Evolutionary conservation across 2,888 invertebrate genomes (phyloP), one percentile per base, ranked within the genome.

Genomic region (Polydesmus complanatus): DNA sequence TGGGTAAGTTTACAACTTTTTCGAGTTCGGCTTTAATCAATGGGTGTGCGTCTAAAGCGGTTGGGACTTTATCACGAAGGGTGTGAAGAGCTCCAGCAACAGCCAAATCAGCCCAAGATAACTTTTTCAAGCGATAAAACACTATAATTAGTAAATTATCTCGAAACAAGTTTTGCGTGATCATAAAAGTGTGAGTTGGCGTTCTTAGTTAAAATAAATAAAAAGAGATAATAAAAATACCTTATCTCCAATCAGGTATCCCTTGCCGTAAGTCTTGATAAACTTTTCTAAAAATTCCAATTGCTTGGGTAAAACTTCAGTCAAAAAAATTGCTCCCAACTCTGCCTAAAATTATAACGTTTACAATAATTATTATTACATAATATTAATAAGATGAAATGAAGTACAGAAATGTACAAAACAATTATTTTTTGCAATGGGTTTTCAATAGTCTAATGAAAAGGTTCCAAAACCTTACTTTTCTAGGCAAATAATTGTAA

Each of bases 71-170:
- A 67, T 72, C 76, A 69, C 79, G 80, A 68, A 83, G 68, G 69
- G 81, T 81, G 67, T 81, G 81, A 65, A 81, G 72, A 65, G 81
- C 73, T 61, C 77, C 79, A 58, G 79, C 79, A 65, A 83, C 80
- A 64, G 76, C 77, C 18, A 84, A 68, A 70, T 84, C 84, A 57
- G 82, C 83, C 82, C 83, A 83, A 27, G 82, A 80, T 23, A 84
- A 72, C 79, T 80, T n/a, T n/a, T n/a, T n/a, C n/a, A n/a, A n/a
- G n/a, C n/a, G n/a, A n/a, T n/a, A n/a, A n/a, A n/a, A n/a, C n/a
- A n/a, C n/a, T n/a, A n/a, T n/a, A n/a, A n/a, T n/a, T n/a, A n/a
- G n/a, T n/a, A n/a, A n/a, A n/a, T n/a, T n/a, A n/a, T n/a, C n/a
- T n/a, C n/a, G n/a, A n/a, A n/a, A n/a, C n/a, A n/a, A n/a, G n/a